Base-by-base conservation (phyloP, 2,797 vertebrate species). In the Falco cherrug region DNA sequence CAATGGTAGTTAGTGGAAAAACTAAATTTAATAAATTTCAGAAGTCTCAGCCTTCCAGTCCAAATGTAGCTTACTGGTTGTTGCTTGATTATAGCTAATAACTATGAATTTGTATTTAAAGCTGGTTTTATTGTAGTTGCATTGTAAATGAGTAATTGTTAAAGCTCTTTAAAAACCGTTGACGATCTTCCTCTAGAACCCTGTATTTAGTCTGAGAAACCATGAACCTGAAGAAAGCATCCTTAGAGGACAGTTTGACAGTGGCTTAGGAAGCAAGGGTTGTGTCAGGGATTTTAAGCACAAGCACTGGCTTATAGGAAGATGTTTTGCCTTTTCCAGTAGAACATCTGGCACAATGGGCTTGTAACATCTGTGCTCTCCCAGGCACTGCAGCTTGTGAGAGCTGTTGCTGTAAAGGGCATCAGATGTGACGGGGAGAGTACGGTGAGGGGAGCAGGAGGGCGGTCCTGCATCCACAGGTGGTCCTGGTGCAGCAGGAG, bases 181-280 rank as follows among this genome's bases (percentile, higher is more conserved):
- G 43, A 19, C 19, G 25, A 26, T 22, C 31, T 43, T 63, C 50
- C 35, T 56, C 41, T 50, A 65, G 35, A 61, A 56, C 10, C 50
- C 8, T 1, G 7, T 26, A 41, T 83, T 19, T 21, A 69, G 45
- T 7, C 29, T 61, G 54, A 54, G 56, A 25, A 33, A 25, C 56
- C 0, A 1, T 11, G 21, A 17, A 20, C 26, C 26, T 33, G 26
- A 33, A 35, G 43, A 43, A 26, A 70, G 18, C 5, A 0, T 19
- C 56, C 25, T 17, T 0, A 4, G 20, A n/a, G 54, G 50, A 16
- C 2, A 3, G 13, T 31, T 14, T 56, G 41, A 6, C 19, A 20
- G 33, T 8, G 43, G 10, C 5, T 4, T 4, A 4, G 71, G 57
- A 41, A 17, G 8, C 8, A 3, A 11, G 39, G 39, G 10, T 4